Conservation (phyloP, 2,888 invertebrate genomes). For the Ptychoptera contaminata region DNA sequence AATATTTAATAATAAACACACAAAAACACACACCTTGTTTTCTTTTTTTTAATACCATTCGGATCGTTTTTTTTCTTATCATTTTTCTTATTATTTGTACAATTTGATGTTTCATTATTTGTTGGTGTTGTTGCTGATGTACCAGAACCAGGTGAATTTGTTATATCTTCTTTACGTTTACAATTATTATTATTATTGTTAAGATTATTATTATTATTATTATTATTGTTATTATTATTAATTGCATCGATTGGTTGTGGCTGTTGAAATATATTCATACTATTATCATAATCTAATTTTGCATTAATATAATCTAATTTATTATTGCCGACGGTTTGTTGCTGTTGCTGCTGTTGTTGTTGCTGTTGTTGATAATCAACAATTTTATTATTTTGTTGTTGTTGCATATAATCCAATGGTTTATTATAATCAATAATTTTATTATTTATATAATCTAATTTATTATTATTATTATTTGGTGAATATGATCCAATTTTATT, state of each 20-base stretch:
- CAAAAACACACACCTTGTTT: slow-evolving; percentile 54
- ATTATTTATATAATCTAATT: slow-evolving; percentile 26
- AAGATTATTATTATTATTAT: background rate
- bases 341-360: too few species aligned
- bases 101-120: slow-evolving; percentile 24
- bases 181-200: slow-evolving; percentile 1
- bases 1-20: background rate
- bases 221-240: background rate
- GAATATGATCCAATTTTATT: slow-evolving; percentile 30
- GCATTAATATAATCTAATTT: slow-evolving; percentile 2
- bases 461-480: slow-evolving; percentile 22
- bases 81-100: slow-evolving; percentile 42
- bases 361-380: slow-evolving; percentile 5
- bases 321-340: background rate
- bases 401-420: slow-evolving; percentile 7
- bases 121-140: slow-evolving; percentile 28
- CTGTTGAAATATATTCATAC: slow-evolving; percentile 4
- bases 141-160: slow-evolving; percentile 16
- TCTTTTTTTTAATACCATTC: slow-evolving; percentile 81
- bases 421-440: slow-evolving; percentile 7
- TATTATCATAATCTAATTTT: slow-evolving; percentile 5
- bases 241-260: slow-evolving; percentile 12
- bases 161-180: slow-evolving; percentile 8
- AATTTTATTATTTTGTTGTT: slow-evolving; percentile 9
- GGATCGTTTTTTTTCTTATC: slow-evolving; percentile 70